Evolutionary conservation across 2,113 vertebrate genomes (phyloP).

Genomic region (Sphaerodactylus townsendi): DNA sequence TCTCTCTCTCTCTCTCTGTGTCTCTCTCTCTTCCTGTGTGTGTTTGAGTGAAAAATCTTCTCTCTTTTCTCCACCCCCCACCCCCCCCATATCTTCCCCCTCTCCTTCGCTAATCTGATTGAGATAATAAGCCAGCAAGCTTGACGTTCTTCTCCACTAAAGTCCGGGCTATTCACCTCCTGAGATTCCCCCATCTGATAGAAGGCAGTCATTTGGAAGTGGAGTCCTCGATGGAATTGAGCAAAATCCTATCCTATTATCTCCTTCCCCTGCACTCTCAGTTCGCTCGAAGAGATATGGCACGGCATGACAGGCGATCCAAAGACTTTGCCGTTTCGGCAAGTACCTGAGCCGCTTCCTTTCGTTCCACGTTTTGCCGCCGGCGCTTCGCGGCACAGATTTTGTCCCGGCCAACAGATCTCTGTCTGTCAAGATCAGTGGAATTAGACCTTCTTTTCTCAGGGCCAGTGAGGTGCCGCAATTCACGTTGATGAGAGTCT

Average conservation of each 20-base stretch:
- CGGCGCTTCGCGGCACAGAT: not conserved
- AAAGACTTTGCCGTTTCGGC: not conserved
- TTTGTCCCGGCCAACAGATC: too few relatives aligned
- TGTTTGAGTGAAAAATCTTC: not conserved
- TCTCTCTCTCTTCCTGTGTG: too few relatives aligned
- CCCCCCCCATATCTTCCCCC: not conserved
- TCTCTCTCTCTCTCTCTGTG: too few relatives aligned
- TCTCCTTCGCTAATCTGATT: not conserved
- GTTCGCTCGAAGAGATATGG: not conserved
- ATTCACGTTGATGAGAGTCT: too few relatives aligned
- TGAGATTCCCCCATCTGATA: not conserved
- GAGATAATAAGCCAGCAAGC: not conserved
- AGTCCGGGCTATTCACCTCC: constrained; percentile 10
- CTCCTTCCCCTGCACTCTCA: not conserved
- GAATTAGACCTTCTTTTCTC: too few relatives aligned
- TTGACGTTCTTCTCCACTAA: not conserved
- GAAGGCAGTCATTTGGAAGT: not conserved
- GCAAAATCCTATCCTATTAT: constrained; percentile 5
- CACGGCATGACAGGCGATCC: not conserved
- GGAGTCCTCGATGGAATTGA: not conserved
- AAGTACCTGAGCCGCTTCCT: not conserved
- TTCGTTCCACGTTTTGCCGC: not conserved
- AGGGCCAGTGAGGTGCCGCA: too few relatives aligned
- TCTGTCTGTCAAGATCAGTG: too few relatives aligned
- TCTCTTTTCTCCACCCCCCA: not conserved